Base-by-base conservation (phyloP, 2,113 vertebrate species). In the Phrynocephalus versicolor region DNA sequence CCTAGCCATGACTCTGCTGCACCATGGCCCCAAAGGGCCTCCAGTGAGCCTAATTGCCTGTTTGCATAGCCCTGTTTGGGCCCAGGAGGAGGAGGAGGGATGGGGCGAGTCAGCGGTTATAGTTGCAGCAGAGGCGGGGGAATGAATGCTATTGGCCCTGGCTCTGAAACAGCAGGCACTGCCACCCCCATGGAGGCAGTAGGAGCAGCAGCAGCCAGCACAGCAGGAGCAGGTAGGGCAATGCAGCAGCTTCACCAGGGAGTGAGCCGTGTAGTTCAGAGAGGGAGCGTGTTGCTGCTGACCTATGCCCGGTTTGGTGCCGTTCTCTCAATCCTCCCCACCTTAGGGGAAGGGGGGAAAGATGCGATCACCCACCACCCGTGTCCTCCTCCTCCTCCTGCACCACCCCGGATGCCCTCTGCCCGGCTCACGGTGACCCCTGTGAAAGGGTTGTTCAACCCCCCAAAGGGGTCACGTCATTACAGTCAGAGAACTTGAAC, bases 201-300 rank as follows among this genome's bases (percentile, higher is more conserved):
- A 51, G 45, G n/a, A n/a, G n/a, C n/a, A n/a, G n/a, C n/a, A n/a
- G n/a, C n/a, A n/a, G n/a, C n/a, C n/a, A n/a, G 45, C 5, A 10
- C 45, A 51, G 45, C 5, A 51, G n/a, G n/a, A n/a, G n/a, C n/a
- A 15, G 74, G 81, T 39, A 78, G 82, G 85, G 41, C 80, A 78
- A 77, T 78, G 85, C 85, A 80, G 80, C 85, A 87, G 73, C 80
- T 25, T 8, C 64, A 8, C 79, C 79, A 45, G 71, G 76, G 85
- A 87, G 72, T 41, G 71, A 58, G 70, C 58, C 15, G 79, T 10
- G 41, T 60, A 13, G 70, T 37, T 67, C 39, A 21, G 1, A 62
- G 71, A 86, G 85, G 78, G 62, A 3, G 41, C 2, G 9, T 45
- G 41, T 37, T 27, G 62, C 37, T 39, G n/a, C n/a, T n/a, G 21